Evolutionary conservation across 2,113 vertebrate species (phyloP).

Genomic region (Trichomycterus rosablanca): DNA sequence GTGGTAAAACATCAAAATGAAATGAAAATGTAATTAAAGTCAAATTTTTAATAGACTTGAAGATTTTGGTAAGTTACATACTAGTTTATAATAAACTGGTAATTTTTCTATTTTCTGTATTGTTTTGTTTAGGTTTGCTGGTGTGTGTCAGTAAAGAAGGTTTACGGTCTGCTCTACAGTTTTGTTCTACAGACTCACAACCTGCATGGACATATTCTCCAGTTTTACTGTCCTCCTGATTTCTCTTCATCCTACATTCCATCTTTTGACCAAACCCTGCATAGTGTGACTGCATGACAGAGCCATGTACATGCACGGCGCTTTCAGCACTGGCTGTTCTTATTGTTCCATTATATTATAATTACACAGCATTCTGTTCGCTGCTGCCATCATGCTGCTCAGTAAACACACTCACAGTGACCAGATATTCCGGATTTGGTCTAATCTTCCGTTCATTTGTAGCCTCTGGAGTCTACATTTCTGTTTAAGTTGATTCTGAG

Average conservation of each 20-base stretch:
- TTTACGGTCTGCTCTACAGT: background rate
- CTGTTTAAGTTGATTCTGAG: background rate
- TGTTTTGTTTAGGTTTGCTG: background rate
- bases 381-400: no score
- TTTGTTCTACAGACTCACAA: slow-evolving; percentile 4
- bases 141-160: background rate
- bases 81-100: no score
- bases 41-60: no score
- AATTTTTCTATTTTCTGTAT: background rate
- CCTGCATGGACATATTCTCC: background rate
- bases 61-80: no score
- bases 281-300: background rate
- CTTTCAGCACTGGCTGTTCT: background rate
- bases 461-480: background rate
- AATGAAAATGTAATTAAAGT: no score
- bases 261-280: background rate
- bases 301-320: background rate
- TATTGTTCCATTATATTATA: no score
- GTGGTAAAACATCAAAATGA: no score
- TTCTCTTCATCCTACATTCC: no score
- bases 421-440: no score
- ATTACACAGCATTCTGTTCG: no score
- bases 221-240: background rate
- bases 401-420: no score
- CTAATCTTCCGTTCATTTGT: background rate